Base-by-base conservation (phyloP, 2,888 invertebrate genomes). In the Meteorus colon region DNA sequence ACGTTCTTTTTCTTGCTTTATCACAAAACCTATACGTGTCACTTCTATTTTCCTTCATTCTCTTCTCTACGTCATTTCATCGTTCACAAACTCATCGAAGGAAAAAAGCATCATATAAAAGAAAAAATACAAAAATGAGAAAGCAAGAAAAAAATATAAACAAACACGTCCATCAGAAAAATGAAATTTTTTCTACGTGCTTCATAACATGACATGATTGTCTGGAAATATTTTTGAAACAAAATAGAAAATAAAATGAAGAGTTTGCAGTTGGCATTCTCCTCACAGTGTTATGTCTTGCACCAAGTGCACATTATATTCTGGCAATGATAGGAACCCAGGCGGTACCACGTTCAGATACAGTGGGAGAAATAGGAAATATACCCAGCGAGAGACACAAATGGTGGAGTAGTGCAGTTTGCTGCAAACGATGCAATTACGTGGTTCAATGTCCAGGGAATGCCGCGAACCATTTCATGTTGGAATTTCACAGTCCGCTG, bases 351-450 rank as follows among this genome's bases (percentile, higher is more conserved):
- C 10, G 24, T 10, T 45, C 19, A 41, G 41, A 48, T n/a, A 48
- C n/a, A 48, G n/a, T n/a, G 48, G n/a, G 48, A 66, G 68, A 72
- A 37, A 51, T 48, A 77, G 74, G 70, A 55, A 19, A 55, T 19
- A 55, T 19, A 55, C 55, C 19, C 4, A 41, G 41, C 24, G n/a
- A 55, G 10, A 10, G 48, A 48, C 48, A 55, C 55, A 55, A 55
- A 19, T n/a, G 48, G 45, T 55, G 71, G 59, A 59, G 81, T 77
- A 80, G 78, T 81, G 82, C 82, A 83, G 82, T 85, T 84, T 82
- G 81, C 83, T 84, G 80, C 84, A 82, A 82, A 82, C 84, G 83
- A 84, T 85, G 86, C 86, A 87, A 87, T 87, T 86, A 87, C 84
- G 77, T 77, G 82, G 84, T 84, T 84, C 84, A 86, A 86, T 86